phyloP scores from a whole-genome alignment of 2,888 invertebrate genomes.

The Thyatira batis region DNA sequence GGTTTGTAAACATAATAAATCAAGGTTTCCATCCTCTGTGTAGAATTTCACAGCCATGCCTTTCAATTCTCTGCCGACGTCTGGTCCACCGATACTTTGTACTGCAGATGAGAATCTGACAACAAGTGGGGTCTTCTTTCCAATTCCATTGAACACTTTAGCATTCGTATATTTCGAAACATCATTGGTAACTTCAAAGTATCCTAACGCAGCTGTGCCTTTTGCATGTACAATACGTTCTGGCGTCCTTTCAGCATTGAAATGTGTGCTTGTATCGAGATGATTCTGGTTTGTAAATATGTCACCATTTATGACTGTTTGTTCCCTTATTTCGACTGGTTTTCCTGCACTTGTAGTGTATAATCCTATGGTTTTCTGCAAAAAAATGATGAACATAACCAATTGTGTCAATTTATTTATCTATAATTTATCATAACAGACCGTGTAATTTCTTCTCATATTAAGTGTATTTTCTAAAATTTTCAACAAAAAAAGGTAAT shows the following conservation, averaged over 20 bases:
- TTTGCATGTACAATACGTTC: constrained; percentile 96
- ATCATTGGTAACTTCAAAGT: constrained; percentile 91
- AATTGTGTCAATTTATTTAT: too few relatives aligned
- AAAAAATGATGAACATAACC: constrained; percentile 9
- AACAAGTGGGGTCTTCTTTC: constrained; percentile 82
- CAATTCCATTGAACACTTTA: constrained; percentile 81
- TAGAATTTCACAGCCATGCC: constrained; percentile 68
- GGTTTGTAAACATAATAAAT: constrained; percentile 69
- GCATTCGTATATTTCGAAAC: constrained; percentile 84
- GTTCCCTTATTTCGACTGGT: constrained; percentile 86
- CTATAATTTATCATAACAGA: too few relatives aligned
- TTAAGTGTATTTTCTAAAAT: too few relatives aligned
- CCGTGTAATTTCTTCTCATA: too few relatives aligned
- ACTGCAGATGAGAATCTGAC: constrained; percentile 82
- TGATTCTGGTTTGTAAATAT: constrained; percentile 60
- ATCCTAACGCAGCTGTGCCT: constrained; percentile 91
- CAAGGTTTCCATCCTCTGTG: constrained; percentile 49
- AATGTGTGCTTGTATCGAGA: constrained; percentile 88
- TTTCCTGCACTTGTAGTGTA: constrained; percentile 88
- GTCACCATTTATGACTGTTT: constrained; percentile 40
- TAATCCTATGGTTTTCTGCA: constrained; percentile 41
- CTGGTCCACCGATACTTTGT: constrained; percentile 85
- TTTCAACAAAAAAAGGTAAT: neutral
- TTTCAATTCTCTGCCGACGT: constrained; percentile 53
- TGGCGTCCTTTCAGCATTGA: constrained; percentile 90